phyloP scores from a whole-genome alignment of 2,113 vertebrate species.

The Spea multiplicata region DNA sequence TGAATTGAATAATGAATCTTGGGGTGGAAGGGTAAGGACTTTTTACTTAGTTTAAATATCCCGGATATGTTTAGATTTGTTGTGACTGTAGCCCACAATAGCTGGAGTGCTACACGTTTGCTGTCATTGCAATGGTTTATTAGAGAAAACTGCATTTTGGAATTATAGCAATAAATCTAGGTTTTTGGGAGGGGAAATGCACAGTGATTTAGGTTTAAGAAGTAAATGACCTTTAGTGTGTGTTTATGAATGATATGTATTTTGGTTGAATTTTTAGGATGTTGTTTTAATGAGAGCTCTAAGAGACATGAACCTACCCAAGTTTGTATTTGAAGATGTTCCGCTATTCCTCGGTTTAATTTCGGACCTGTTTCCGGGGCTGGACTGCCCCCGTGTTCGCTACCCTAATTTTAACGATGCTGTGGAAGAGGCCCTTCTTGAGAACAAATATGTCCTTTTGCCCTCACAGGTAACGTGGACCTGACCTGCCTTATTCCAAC shows the following conservation, averaged over 20 bases:
- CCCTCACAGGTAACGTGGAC: slow-evolving; percentile 74
- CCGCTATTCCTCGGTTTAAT: slow-evolving; percentile 93
- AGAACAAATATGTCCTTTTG: slow-evolving; percentile 75
- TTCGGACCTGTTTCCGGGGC: slow-evolving; percentile 88
- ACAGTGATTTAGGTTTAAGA: too few species aligned
- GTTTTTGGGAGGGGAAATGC: too few species aligned
- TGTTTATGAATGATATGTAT: not conserved
- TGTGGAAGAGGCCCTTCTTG: slow-evolving; percentile 77
- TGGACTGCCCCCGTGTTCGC: slow-evolving; percentile 89
- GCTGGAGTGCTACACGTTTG: too few species aligned
- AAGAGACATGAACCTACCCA: slow-evolving; percentile 95
- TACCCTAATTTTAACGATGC: slow-evolving; percentile 87
- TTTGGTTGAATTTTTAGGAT: slow-evolving; percentile 67
- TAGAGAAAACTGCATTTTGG: too few species aligned
- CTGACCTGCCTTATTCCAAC: not conserved
- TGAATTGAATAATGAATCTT: too few species aligned
- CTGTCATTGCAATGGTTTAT: too few species aligned
- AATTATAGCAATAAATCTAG: too few species aligned
- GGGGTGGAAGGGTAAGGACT: too few species aligned
- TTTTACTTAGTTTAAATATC: too few species aligned
- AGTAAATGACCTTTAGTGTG: not conserved
- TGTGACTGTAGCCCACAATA: too few species aligned
- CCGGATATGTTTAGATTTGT: too few species aligned
- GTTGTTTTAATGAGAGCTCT: slow-evolving; percentile 93
- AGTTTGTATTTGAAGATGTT: slow-evolving; percentile 94